Evolutionary conservation across 2,113 vertebrate genomes (phyloP).

Genomic region (Taxidea taxus): DNA sequence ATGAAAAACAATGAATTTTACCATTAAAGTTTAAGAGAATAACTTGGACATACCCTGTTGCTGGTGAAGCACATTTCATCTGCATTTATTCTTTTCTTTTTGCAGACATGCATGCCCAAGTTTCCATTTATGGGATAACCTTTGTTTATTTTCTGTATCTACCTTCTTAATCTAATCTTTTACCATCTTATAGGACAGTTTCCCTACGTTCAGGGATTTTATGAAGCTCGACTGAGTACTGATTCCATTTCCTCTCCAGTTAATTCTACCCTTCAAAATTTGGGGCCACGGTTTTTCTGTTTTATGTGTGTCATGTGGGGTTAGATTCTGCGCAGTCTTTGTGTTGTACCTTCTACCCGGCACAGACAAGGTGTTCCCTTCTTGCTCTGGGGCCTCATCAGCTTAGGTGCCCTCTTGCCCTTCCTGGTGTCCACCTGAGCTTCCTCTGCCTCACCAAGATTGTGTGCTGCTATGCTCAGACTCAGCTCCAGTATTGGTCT

Average conservation of each 20-base stretch:
- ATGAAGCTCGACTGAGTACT: not conserved
- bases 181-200: not conserved
- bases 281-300: not conserved
- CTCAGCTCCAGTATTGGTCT: not conserved
- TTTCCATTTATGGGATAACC: not conserved
- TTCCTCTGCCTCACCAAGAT: not conserved
- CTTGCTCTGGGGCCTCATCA: not conserved
- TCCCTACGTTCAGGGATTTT: not conserved
- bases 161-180: not conserved
- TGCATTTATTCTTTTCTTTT: not conserved
- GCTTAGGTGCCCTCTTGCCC: not conserved
- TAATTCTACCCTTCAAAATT: not conserved
- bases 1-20: not conserved
- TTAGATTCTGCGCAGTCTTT: fast-evolving
- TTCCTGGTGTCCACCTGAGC: not conserved
- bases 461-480: not conserved
- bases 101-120: not conserved
- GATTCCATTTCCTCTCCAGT: too few relatives aligned
- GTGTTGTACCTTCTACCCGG: fast-evolving
- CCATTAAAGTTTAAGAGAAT: not conserved
- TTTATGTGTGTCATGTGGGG: fast-evolving
- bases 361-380: fast-evolving
- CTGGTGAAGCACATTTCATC: too few relatives aligned
- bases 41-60: too few relatives aligned
- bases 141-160: not conserved